Conservation (phyloP, 2,888 invertebrate species). For the Lymantria monacha region DNA sequence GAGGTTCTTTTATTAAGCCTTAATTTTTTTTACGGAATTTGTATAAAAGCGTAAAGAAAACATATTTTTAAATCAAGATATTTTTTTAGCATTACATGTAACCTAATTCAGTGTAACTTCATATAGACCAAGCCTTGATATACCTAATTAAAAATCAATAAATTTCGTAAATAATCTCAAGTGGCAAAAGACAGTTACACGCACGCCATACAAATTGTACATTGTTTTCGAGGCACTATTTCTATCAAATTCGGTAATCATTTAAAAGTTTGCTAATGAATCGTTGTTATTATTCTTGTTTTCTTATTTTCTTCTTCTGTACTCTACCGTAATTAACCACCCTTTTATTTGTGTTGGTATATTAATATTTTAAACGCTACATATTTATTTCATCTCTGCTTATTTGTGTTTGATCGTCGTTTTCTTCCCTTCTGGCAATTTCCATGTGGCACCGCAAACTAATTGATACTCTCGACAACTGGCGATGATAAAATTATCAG, state of each 20-base stretch:
- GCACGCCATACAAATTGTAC: too few relatives aligned
- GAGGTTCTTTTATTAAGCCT: neutral
- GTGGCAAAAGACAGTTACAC: too few relatives aligned
- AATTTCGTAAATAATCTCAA: too few relatives aligned
- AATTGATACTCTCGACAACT: conserved; percentile 66
- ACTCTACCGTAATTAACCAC: conserved; percentile 27
- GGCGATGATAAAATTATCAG: conserved; percentile 64
- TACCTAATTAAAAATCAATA: too few relatives aligned
- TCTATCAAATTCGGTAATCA: neutral
- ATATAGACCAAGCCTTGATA: too few relatives aligned
- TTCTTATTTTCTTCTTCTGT: conserved; percentile 12
- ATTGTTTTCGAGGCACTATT: too few relatives aligned
- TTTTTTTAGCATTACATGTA: too few relatives aligned
- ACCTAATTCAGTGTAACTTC: too few relatives aligned
- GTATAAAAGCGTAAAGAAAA: too few relatives aligned
- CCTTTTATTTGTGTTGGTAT: conserved; percentile 13
- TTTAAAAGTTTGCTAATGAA: neutral
- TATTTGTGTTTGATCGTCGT: conserved; percentile 76
- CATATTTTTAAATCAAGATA: too few relatives aligned
- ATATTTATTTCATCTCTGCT: conserved; percentile 53
- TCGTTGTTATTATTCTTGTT: neutral
- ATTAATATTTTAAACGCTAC: conserved; percentile 33
- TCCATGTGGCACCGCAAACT: conserved; percentile 76
- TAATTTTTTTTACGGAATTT: too few relatives aligned
- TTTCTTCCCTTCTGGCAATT: conserved; percentile 81